Conservation (phyloP, 2,888 invertebrate genomes). For the Calameuta filiformis region DNA sequence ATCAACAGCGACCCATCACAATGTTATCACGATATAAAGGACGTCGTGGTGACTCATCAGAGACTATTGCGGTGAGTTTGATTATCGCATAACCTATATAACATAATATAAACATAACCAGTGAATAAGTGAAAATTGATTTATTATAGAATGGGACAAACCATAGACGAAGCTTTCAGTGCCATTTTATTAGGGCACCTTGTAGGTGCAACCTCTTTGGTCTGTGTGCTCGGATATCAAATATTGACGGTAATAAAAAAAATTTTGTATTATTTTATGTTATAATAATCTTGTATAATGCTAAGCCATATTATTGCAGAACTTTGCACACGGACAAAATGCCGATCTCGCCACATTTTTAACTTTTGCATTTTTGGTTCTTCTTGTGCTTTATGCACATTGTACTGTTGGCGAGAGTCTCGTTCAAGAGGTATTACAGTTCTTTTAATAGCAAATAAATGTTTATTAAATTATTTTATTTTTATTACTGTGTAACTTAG, state of each 20-base stretch:
- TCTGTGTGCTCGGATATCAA: conserved; percentile 47
- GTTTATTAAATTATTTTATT: conserved; percentile 12
- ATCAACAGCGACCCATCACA: conserved; percentile 28
- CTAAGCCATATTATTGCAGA: conserved; percentile 15
- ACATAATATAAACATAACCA: background rate
- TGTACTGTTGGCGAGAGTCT: conserved; percentile 50
- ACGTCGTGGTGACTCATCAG: conserved; percentile 38
- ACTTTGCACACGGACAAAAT: conserved; percentile 36
- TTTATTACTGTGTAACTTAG: conserved; percentile 50
- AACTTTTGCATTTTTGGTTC: conserved; percentile 44
- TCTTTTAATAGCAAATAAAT: background rate
- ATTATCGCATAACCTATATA: background rate
- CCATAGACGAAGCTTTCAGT: conserved; percentile 37
- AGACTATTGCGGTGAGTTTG: conserved; percentile 39
- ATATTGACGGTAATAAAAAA: conserved; percentile 37
- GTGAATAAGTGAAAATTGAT: background rate
- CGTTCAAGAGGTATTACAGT: conserved; percentile 35
- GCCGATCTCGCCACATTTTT: conserved; percentile 43
- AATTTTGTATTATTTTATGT: background rate
- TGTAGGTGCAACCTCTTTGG: conserved; percentile 37
- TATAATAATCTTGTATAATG: conserved; percentile 9
- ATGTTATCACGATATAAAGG: conserved; percentile 33
- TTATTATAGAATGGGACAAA: conserved; percentile 37
- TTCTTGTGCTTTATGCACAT: conserved; percentile 47
- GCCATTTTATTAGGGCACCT: conserved; percentile 37